phyloP scores from a whole-genome alignment of 2,113 vertebrate genomes.

The Numida meleagris region DNA sequence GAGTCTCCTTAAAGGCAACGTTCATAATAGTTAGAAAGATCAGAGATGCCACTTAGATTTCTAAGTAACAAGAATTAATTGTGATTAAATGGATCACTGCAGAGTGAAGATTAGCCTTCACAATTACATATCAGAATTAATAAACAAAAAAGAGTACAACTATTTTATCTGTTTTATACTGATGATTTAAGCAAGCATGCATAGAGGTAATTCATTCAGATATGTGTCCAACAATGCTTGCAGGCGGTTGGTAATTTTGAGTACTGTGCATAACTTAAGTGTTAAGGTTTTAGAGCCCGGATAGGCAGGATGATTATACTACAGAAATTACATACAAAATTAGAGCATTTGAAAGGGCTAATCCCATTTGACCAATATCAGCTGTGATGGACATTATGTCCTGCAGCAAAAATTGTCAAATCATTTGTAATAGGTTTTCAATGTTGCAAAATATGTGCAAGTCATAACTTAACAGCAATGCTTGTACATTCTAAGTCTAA shows the following conservation, averaged over 20 bases:
- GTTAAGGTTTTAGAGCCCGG: neutral
- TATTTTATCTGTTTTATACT: neutral
- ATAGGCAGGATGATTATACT: neutral
- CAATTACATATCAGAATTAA: neutral
- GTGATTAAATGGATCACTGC: constrained; percentile 6
- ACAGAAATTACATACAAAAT: neutral
- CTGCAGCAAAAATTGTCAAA: neutral
- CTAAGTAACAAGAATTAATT: constrained; percentile 10
- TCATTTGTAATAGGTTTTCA: neutral
- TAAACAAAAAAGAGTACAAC: neutral
- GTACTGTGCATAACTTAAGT: neutral
- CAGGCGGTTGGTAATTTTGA: neutral
- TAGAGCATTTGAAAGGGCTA: neutral
- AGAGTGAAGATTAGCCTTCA: constrained; percentile 12
- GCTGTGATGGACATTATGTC: neutral
- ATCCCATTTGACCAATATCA: neutral
- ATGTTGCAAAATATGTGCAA: neutral
- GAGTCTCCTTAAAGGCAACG: constrained; percentile 53
- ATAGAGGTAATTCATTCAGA: neutral
- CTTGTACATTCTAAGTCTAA: neutral
- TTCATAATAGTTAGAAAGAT: constrained; percentile 40
- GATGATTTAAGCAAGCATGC: neutral
- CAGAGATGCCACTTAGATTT: neutral
- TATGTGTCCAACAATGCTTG: neutral
- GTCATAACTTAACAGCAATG: neutral